Conservation (phyloP, 2,797 vertebrate species). For the Xenops minutus region DNA sequence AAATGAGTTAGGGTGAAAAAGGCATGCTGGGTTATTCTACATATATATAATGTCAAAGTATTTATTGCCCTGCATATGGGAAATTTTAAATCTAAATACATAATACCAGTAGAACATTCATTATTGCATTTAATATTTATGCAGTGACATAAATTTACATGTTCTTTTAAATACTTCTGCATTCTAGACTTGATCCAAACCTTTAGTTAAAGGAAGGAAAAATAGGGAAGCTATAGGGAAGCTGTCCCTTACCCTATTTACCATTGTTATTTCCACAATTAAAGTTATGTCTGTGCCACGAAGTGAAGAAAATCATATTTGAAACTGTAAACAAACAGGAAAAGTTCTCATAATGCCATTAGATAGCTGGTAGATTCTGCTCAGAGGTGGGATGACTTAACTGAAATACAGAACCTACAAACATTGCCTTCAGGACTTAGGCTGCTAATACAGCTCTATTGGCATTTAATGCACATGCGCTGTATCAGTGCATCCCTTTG, state of each 20-base stretch:
- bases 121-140: conserved; percentile 27
- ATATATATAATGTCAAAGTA: conserved; percentile 12
- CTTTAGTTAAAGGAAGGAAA: not conserved
- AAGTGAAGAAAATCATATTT: not conserved
- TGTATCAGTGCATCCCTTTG: not conserved
- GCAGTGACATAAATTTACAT: not conserved
- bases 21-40: not conserved
- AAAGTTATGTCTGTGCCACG: not conserved
- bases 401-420: not conserved
- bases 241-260: not conserved
- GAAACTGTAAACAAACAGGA: not conserved
- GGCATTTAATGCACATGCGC: not conserved
- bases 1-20: conserved; percentile 35
- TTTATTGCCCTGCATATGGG: not conserved
- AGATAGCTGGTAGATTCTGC: not conserved
- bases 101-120: not conserved
- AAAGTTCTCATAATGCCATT: not conserved
- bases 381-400: not conserved
- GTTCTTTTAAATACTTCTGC: not conserved
- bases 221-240: not conserved
- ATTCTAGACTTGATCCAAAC: not conserved
- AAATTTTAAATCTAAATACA: conserved; percentile 20
- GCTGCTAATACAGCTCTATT: not conserved
- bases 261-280: not conserved
- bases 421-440: not conserved